phyloP scores from a whole-genome alignment of 2,888 invertebrate genomes.

The Teleiodes luculella region DNA sequence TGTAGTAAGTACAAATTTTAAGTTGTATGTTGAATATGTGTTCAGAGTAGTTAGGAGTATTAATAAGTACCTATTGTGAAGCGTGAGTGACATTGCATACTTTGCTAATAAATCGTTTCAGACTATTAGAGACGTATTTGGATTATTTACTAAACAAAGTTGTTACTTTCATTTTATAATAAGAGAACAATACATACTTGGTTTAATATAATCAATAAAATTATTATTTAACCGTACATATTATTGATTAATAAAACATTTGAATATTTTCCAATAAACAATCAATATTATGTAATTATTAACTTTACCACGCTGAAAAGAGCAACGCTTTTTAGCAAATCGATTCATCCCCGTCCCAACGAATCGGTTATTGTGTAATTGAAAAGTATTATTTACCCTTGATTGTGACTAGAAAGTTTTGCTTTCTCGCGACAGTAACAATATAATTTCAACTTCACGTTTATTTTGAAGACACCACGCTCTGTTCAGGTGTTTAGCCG shows the following conservation, averaged over 20 bases:
- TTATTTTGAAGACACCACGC: slow-evolving; percentile 47
- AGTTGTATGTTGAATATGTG: too few species aligned
- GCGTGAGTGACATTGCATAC: slow-evolving; percentile 43
- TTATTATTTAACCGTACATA: too few species aligned
- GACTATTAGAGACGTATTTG: too few species aligned
- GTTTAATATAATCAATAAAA: too few species aligned
- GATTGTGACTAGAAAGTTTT: slow-evolving; percentile 59
- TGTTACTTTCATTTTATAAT: too few species aligned
- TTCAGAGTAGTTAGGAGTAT: too few species aligned
- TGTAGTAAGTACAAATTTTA: too few species aligned
- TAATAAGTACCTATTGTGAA: slow-evolving; percentile 18
- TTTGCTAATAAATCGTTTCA: slow-evolving; percentile 49
- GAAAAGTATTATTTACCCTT: slow-evolving; percentile 56
- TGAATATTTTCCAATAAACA: too few species aligned
- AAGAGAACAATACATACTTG: too few species aligned
- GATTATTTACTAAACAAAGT: too few species aligned
- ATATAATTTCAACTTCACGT: slow-evolving; percentile 47
- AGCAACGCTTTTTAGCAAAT: slow-evolving; percentile 26
- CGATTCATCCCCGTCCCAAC: slow-evolving; percentile 27
- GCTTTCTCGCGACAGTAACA: slow-evolving; percentile 57
- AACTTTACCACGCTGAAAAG: slow-evolving; percentile 6
- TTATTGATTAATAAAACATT: too few species aligned
- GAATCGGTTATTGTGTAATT: slow-evolving; percentile 34
- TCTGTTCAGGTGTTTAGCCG: slow-evolving; percentile 29
- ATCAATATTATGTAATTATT: too few species aligned